Percentiles rank a stretch among this genome's conserved stretches.
Conservation (phyloP, 2,797 vertebrate species). For the Kryptolebias ocellatus region DNA sequence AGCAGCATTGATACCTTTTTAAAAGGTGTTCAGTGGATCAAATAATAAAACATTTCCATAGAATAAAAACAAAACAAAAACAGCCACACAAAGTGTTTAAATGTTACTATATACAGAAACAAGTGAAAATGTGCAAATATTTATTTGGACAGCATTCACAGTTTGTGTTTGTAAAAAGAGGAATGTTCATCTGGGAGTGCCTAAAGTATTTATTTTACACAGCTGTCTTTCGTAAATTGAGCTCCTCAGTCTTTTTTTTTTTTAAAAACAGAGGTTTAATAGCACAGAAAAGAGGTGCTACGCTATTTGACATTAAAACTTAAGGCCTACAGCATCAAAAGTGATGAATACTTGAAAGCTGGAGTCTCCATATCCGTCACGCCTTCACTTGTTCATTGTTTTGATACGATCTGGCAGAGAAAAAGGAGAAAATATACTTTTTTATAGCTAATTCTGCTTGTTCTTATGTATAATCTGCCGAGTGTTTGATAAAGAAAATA, state of each 20-base stretch:
- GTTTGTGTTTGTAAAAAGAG: background rate
- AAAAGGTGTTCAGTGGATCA: constrained; percentile 8
- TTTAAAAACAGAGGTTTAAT: background rate
- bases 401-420: constrained; percentile 73
- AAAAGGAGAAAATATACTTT: background rate
- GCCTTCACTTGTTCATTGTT: constrained; percentile 72
- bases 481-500: background rate
- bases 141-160: constrained; percentile 7
- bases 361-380: constrained; percentile 7
- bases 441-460: background rate
- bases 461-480: background rate
- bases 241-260: background rate
- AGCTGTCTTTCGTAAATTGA: too few species aligned
- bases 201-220: constrained; percentile 10
- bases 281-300: constrained; percentile 15
- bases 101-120: constrained; percentile 18
- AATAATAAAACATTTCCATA: constrained; percentile 31
- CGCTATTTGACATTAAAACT: constrained; percentile 33
- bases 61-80: constrained; percentile 52
- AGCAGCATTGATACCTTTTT: constrained; percentile 19
- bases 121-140: background rate
- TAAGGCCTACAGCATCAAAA: constrained; percentile 64
- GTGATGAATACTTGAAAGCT: constrained; percentile 21
- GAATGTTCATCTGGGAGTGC: background rate
- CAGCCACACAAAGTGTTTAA: constrained; percentile 11